phyloP scores from a whole-genome alignment of 2,797 vertebrate genomes.

The Melanotaenia maccullochi region DNA sequence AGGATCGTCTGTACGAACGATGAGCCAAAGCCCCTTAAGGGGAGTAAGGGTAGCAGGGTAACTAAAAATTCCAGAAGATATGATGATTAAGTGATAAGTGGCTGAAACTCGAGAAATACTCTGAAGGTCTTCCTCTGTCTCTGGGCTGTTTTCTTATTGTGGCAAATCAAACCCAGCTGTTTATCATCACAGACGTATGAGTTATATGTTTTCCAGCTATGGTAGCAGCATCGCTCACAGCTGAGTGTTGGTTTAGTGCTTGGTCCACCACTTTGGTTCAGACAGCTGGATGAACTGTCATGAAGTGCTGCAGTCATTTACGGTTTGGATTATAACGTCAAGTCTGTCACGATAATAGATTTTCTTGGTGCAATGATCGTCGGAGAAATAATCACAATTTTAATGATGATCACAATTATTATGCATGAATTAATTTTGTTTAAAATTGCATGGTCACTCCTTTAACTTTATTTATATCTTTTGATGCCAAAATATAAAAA shows the following conservation, averaged over 20 bases:
- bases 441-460: no score
- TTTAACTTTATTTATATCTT: no score
- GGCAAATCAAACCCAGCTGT: background rate
- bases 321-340: no score
- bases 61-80: conserved; percentile 38
- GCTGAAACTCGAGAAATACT: background rate
- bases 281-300: background rate
- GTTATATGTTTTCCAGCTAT: background rate
- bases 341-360: no score
- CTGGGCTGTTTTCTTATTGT: background rate
- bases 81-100: conserved; percentile 16
- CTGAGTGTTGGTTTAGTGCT: background rate
- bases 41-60: conserved; percentile 31
- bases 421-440: no score
- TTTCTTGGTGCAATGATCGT: no score
- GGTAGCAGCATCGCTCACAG: background rate
- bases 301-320: no score
- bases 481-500: no score
- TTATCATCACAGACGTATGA: background rate
- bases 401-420: no score
- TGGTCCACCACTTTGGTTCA: background rate
- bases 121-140: background rate
- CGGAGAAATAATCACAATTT: no score
- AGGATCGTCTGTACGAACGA: conserved; percentile 44
- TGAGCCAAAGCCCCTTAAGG: conserved; percentile 42